Evolutionary conservation across 2,888 invertebrate species (phyloP), one percentile per base, ranked within the genome.

Genomic region (Meloe dianella): DNA sequence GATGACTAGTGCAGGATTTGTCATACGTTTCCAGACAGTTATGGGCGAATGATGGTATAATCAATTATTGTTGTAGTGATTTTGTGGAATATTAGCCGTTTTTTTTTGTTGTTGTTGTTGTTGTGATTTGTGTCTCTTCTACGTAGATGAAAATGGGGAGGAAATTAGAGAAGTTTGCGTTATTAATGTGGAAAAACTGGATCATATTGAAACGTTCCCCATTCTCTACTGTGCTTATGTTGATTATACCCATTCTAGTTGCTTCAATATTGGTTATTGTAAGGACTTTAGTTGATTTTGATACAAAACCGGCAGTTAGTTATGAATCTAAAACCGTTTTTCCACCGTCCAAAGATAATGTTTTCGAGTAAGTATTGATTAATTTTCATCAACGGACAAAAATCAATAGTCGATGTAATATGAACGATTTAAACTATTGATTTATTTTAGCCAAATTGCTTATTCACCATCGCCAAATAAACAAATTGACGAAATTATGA

Each of bases 121-220:
- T n/a, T n/a, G n/a, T 27, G 2, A 27, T 27, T 27, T 27, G 27
- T 27, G 27, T 27, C 27, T 27, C 27, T 27, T 27, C 4, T 27
- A 27, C 4, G 3, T 35, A 35, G 35, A 35, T 14, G 12, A 35
- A 67, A 54, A 68, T 68, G 68, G 57, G 51, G 4, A 60, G 51
- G 12, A 57, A 60, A 27, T 32, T 60, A 10, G 38, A 68, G 17
- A 68, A 90, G 80, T 91, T 93, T 78, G 79, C 85, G 22, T 84
- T 94, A 71, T 83, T 94, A 69, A 86, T 92, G 81, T 94, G 94
- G 94, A 94, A 94, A 84, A 94, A 94, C 81, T 92, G 90, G 84
- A 82, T 90, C 8, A 86, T 93, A 59, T 92, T 93, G 84, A 89
- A 88, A 85, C 85, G 92, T 69, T 91, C 91, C 80, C 89, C 88